A percentile compares a stretch with the other conserved stretches of the same genome.
These are phyloP conservation scores for Tortrix viridana DNA, from an alignment of 2,888 invertebrate species.

Conservation along the genomic window DNA sequence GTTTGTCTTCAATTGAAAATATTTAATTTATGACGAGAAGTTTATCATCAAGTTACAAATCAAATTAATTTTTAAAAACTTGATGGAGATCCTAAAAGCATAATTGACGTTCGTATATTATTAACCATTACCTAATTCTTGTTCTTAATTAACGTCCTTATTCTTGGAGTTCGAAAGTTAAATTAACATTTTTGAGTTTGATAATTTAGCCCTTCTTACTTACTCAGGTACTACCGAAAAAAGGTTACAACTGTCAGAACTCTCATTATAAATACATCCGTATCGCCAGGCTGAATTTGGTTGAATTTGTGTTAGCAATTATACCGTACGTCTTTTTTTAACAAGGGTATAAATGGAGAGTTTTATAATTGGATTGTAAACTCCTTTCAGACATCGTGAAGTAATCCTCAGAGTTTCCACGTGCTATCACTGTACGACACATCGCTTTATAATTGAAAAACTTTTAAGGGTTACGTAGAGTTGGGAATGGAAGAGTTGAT, in stretches of 20 bases:
- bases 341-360: not conserved
- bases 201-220: not conserved
- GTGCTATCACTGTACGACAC: slow-evolving; percentile 24
- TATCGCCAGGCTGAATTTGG: too few relatives aligned
- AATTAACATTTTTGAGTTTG: slow-evolving; percentile 20
- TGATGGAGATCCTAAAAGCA: not conserved
- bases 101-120: slow-evolving; percentile 6
- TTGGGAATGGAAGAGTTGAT: not conserved
- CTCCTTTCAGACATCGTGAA: slow-evolving; percentile 6
- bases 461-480: slow-evolving; percentile 28
- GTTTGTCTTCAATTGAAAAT: too few relatives aligned
- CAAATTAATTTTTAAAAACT: too few relatives aligned
- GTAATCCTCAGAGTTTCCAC: slow-evolving; percentile 22
- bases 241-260: too few relatives aligned
- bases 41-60: not conserved
- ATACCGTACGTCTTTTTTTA: too few relatives aligned
- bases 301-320: too few relatives aligned
- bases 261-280: too few relatives aligned
- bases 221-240: too few relatives aligned
- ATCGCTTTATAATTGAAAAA: slow-evolving; percentile 40
- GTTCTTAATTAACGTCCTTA: slow-evolving; percentile 6
- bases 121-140: not conserved
- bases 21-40: too few relatives aligned
- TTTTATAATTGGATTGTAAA: slow-evolving; percentile 8
- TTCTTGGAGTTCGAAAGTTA: slow-evolving; percentile 8